Base-by-base conservation (phyloP, 2,888 invertebrate species). In the Sinelater perroti region DNA sequence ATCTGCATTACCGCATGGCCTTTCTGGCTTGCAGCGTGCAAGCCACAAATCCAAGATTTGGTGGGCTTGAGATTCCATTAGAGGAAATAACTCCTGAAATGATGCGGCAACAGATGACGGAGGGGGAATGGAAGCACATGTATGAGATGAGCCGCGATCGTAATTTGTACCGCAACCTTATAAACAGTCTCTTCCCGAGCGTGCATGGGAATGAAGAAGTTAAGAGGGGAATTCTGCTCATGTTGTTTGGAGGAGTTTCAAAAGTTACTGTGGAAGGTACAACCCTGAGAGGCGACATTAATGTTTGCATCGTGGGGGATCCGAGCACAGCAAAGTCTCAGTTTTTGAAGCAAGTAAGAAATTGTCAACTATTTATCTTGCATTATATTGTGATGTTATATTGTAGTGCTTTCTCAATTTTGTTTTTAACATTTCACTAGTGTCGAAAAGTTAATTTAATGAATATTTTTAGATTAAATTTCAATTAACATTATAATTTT, bases 271-370 rank as follows among this genome's bases (percentile, higher is more conserved):
- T 87, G 21, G 97, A 98, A 81, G 88, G 85, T 35, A 98, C 97
- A 0, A 89, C 93, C 0, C 84, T 99, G 1, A 84, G 99, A 68
- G 99, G 99, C 4, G 98, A 99, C 72, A 88, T 99, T 49, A 99
- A 99, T 77, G 91, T 97, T 58, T 98, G 97, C 73, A 89, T 99
- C 64, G 98, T 99, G 1, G 99, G 99, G 2, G 99, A 99, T 81
- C 99, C 99, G 0, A 96, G 96, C 75, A 98, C 98, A 0, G 98
- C 98, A 17, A 99, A 99, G 78, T 97, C 97, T 0, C 98, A 99
- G 76, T 85, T 99, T 65, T 81, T 99, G 33, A 97, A 97, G 80
- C 96, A 92, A 81, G 94, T 92, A 20, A 83, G 13, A 38, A n/a
- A n/a, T n/a, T n/a, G n/a, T n/a, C n/a, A n/a, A n/a, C n/a, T n/a